Evolutionary conservation across 2,888 invertebrate species (phyloP), one percentile per base, ranked within the genome.

Genomic region (Leptinotarsa juncta): DNA sequence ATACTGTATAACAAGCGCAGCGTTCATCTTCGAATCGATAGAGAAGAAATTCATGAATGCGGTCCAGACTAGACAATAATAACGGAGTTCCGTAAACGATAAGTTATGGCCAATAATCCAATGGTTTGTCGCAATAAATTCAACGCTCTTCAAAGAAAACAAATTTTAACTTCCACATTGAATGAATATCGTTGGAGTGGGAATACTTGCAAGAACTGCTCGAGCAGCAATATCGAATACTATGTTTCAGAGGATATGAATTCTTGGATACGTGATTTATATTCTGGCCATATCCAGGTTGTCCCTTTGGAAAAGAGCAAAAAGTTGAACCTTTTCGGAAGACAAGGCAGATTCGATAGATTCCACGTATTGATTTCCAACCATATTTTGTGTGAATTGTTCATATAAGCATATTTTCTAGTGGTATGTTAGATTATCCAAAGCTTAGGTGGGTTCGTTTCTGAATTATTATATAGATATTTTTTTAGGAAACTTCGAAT

Each of bases 11-110:
- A 79, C 79, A 78, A 32, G 32, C 32, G 32, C 7, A 78, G 76
- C 80, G 70, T 60, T 70, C 79, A 78, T 81, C 80, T 80, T 78
- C 83, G 82, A 84, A 84, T 84, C 84, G 84, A 83, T 84, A 83
- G 20, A 23, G 42, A 76, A 77, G 74, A 78, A 82, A 82, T 83
- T 83, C 82, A 82, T 82, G 78, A 80, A 80, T 62, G 32, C 62
- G 42, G 62, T n/a, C 73, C 77, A 77, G 78, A 79, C 78, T 78
- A 80, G 80, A 81, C 81, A 82, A 81, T 81, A 80, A 79, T 78
- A 77, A 76, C 73, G 77, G 77, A 80, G 76, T 78, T 72, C 73
- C 72, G 80, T 81, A 79, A 78, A 77, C 76, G 76, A 78, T 79
- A 80, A 81, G 79, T 80, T 81, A 79, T 81, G 71, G 80, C 80